Percentiles rank a stretch among this genome's conserved stretches.
Evolutionary conservation across 2,113 vertebrate species (phyloP).

Genomic region (Nerophis lumbriciformis): DNA sequence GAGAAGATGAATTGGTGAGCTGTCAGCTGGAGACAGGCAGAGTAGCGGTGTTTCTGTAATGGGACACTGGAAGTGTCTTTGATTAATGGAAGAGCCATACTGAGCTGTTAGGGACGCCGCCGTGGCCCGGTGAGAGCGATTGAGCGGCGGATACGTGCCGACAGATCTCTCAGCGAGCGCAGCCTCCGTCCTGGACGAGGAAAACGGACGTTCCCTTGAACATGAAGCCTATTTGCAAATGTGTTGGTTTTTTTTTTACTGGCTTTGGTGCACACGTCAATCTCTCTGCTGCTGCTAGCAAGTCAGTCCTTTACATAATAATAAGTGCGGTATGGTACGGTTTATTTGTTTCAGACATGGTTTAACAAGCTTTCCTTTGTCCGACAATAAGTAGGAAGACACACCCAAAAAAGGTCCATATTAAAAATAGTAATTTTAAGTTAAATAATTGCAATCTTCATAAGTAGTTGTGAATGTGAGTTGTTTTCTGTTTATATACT

Average conservation of each 20-base stretch:
- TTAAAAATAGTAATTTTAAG: too few relatives aligned
- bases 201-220: neutral
- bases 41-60: constrained; percentile 89
- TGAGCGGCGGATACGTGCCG: constrained; percentile 74
- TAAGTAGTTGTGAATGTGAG: too few relatives aligned
- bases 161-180: constrained; percentile 65
- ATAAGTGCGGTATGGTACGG: too few relatives aligned
- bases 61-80: constrained; percentile 94
- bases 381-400: too few relatives aligned
- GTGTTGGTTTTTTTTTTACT: constrained; percentile 3
- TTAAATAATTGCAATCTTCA: too few relatives aligned
- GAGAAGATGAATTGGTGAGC: constrained; percentile 88
- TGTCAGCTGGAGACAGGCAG: constrained; percentile 85
- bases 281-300: constrained; percentile 10
- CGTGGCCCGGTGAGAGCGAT: constrained; percentile 69
- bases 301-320: constrained; percentile 11
- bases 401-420: too few relatives aligned
- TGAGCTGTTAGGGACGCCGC: constrained; percentile 75
- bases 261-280: constrained; percentile 24
- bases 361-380: too few relatives aligned
- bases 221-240: constrained; percentile 17
- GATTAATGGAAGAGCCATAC: constrained; percentile 87
- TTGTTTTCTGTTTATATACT: too few relatives aligned
- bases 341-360: too few relatives aligned
- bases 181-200: constrained; percentile 30